Percentiles rank a stretch among this genome's conserved stretches.
Conservation (phyloP, 1,140 invertebrate genomes). For the Callitettix versicolor region DNA sequence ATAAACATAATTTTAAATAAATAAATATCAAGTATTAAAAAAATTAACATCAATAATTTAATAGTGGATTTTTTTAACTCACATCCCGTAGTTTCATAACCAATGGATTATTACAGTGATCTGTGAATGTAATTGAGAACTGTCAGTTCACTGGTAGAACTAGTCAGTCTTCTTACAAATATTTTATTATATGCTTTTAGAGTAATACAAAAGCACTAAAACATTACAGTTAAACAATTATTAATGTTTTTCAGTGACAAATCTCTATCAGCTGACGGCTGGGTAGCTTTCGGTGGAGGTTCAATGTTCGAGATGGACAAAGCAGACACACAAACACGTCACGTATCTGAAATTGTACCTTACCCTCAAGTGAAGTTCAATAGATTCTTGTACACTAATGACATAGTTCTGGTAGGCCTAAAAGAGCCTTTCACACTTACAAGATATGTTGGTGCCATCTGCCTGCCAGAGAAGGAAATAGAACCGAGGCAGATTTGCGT, state of each 20-base stretch:
- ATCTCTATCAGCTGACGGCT: conserved; percentile 25
- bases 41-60: too few relatives aligned
- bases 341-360: conserved; percentile 38
- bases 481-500: conserved; percentile 45
- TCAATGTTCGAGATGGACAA: conserved; percentile 29
- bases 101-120: too few relatives aligned
- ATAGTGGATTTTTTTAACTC: too few relatives aligned
- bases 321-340: conserved; percentile 29
- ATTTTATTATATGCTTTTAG: too few relatives aligned
- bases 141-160: too few relatives aligned
- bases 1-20: too few relatives aligned
- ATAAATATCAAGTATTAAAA: too few relatives aligned
- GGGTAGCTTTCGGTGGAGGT: conserved; percentile 38
- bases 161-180: too few relatives aligned
- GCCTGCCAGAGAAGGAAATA: conserved; percentile 33
- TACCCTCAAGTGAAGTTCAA: conserved; percentile 50
- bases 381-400: conserved; percentile 46
- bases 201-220: too few relatives aligned
- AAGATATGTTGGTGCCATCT: conserved; percentile 43
- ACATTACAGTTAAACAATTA: too few relatives aligned
- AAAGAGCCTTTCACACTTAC: conserved; percentile 40
- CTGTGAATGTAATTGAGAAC: too few relatives aligned
- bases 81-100: too few relatives aligned
- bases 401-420: conserved; percentile 44
- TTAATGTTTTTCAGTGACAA: conserved; percentile 32